These are phyloP conservation scores for Agrotis ipsilon DNA, from an alignment of 2,888 invertebrate species.

Conservation along the genomic window DNA sequence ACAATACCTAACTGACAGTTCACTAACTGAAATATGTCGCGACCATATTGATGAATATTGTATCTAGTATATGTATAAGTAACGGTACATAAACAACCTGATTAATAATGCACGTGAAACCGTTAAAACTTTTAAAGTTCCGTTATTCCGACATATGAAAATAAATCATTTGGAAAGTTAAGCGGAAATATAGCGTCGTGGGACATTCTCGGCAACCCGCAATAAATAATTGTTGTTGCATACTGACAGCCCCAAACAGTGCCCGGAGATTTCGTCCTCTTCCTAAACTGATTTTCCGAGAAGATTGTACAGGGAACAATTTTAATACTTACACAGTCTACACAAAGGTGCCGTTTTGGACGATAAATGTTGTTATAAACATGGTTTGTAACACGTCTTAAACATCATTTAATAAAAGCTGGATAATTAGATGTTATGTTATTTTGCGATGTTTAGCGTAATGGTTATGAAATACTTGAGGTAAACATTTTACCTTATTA, in stretches of 20 bases:
- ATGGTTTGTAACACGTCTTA: slow-evolving; percentile 22
- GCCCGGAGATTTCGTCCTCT: slow-evolving; percentile 35
- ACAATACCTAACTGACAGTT: not conserved
- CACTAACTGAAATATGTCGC: not conserved
- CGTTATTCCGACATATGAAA: slow-evolving; percentile 68
- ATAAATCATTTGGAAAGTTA: slow-evolving; percentile 75
- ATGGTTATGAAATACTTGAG: not conserved
- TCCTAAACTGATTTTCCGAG: slow-evolving; percentile 38
- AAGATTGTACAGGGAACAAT: slow-evolving; percentile 44
- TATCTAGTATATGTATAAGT: not conserved
- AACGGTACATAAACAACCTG: slow-evolving; percentile 12
- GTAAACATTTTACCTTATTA: slow-evolving; percentile 2
- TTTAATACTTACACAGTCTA: slow-evolving; percentile 37
- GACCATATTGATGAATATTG: slow-evolving; percentile 7
- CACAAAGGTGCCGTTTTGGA: slow-evolving; percentile 47
- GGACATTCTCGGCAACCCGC: slow-evolving; percentile 63
- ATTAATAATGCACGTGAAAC: slow-evolving; percentile 54
- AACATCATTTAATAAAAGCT: slow-evolving; percentile 18
- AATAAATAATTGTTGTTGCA: slow-evolving; percentile 76
- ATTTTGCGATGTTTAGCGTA: not conserved
- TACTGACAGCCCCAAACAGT: slow-evolving; percentile 62
- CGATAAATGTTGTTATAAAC: slow-evolving; percentile 35
- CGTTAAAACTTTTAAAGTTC: slow-evolving; percentile 66
- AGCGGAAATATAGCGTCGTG: slow-evolving; percentile 69
- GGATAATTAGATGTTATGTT: slow-evolving; percentile 10